Evolutionary conservation across 2,888 invertebrate species (phyloP).

Genomic region (Melipona bicolor): DNA sequence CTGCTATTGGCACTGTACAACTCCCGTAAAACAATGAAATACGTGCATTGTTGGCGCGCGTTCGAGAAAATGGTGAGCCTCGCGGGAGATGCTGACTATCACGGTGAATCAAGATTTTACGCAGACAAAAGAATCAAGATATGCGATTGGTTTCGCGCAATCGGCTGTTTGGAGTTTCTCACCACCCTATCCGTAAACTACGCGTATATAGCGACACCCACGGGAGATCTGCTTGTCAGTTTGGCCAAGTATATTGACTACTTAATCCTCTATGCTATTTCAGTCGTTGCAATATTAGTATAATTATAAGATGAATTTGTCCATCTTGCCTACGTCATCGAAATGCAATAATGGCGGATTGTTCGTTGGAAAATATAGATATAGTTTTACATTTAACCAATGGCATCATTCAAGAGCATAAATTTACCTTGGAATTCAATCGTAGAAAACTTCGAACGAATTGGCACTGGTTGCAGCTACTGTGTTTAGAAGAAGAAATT

Average conservation of each 20-base stretch:
- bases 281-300: background rate
- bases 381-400: background rate
- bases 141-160: conserved; percentile 69
- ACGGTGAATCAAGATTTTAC: conserved; percentile 50
- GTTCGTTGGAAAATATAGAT: background rate
- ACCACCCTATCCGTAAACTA: conserved; percentile 73
- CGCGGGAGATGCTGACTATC: conserved; percentile 45
- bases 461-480: conserved; percentile 72
- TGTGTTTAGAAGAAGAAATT: conserved; percentile 65
- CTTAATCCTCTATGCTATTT: conserved; percentile 1
- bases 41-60: conserved; percentile 71
- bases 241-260: conserved; percentile 64
- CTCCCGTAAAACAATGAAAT: conserved; percentile 68
- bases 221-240: conserved; percentile 69
- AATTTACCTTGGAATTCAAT: background rate
- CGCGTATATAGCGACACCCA: conserved; percentile 72
- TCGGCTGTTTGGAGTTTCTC: conserved; percentile 65
- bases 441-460: conserved; percentile 63
- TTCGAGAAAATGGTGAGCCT: conserved; percentile 65
- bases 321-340: background rate
- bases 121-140: conserved; percentile 49
- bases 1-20: conserved; percentile 67
- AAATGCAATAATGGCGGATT: background rate
- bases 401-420: background rate
- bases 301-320: background rate